A percentile compares a stretch with the other conserved stretches of the same genome.
These are phyloP conservation scores for Idaea aversata DNA, from an alignment of 2,888 invertebrate species.

Conservation along the genomic window DNA sequence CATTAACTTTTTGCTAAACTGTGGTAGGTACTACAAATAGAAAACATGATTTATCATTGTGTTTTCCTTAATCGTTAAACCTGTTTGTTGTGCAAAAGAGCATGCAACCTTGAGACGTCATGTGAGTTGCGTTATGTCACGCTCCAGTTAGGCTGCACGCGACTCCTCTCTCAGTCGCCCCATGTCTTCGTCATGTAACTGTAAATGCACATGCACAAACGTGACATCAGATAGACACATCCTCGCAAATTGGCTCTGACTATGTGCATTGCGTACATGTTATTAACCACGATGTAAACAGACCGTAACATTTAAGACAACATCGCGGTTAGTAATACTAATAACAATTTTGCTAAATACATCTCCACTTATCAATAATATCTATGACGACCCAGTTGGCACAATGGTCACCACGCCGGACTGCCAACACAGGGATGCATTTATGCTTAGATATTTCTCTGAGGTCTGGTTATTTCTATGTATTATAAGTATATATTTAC, in stretches of 20 bases:
- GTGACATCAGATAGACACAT: conserved; percentile 34
- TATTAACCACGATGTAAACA: conserved; percentile 19
- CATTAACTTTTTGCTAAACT: not conserved
- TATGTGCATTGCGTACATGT: conserved; percentile 21
- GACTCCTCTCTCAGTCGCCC: conserved; percentile 35
- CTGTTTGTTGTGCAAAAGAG: conserved; percentile 12
- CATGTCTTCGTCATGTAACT: conserved; percentile 38
- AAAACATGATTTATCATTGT: not conserved
- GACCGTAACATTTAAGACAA: conserved; percentile 17
- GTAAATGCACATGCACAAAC: conserved; percentile 40
- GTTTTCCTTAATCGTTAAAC: not conserved
- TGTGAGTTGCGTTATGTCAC: conserved; percentile 41
- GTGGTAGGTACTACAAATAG: not conserved
- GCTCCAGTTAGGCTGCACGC: conserved; percentile 52
- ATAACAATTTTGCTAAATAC: not conserved
- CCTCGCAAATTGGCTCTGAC: conserved; percentile 17
- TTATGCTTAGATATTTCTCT: too few species aligned
- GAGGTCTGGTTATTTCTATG: too few species aligned
- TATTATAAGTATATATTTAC: too few species aligned
- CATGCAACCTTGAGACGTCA: conserved; percentile 41
- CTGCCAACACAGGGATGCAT: too few species aligned
- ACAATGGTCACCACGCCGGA: too few species aligned
- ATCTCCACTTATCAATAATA: not conserved
- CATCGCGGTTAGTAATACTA: conserved; percentile 2
- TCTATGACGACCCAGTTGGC: too few species aligned